These are phyloP conservation scores for Melanaphis sacchari DNA, from an alignment of 1,140 invertebrate genomes.

Conservation along the genomic window DNA sequence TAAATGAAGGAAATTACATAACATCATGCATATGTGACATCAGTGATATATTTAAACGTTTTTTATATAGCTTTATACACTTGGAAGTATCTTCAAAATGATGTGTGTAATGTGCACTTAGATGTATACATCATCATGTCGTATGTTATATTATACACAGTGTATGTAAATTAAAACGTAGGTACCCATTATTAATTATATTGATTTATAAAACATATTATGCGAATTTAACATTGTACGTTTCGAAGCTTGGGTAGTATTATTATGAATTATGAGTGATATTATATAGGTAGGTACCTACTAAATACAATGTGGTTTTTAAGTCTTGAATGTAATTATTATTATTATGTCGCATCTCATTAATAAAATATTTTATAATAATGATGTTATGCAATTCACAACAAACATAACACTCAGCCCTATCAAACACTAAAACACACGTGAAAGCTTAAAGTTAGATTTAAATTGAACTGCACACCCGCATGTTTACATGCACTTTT, in stretches of 20 bases:
- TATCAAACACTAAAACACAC: neutral
- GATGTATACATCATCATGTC: neutral
- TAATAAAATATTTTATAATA: neutral
- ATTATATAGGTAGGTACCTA: neutral
- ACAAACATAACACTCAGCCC: neutral
- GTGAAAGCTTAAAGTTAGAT: neutral
- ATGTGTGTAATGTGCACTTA: neutral
- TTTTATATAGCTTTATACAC: no score
- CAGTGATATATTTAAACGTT: neutral
- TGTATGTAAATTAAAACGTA: neutral
- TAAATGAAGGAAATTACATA: neutral
- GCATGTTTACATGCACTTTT: neutral
- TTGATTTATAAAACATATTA: neutral
- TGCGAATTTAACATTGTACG: neutral
- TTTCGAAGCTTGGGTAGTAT: neutral
- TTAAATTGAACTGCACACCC: neutral
- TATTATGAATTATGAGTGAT: neutral
- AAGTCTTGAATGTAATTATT: neutral
- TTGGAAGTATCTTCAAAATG: neutral
- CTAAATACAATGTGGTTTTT: neutral
- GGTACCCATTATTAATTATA: neutral
- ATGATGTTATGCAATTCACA: neutral
- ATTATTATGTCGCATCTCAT: neutral
- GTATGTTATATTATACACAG: neutral
- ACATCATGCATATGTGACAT: neutral